phyloP scores from a whole-genome alignment of 2,797 vertebrate species.

The Falco columbarius region DNA sequence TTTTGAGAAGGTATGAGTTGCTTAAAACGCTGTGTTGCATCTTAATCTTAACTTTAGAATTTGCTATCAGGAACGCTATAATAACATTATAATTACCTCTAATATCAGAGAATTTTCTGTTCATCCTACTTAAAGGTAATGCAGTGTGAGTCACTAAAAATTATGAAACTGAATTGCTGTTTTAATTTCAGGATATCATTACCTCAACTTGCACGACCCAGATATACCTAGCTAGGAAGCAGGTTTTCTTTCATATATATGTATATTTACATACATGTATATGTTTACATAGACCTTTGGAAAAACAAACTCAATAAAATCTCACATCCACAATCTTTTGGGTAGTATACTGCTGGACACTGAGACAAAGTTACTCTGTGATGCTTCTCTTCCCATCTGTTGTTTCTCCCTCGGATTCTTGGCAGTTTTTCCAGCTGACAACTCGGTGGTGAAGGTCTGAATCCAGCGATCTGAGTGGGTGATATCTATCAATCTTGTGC shows the following conservation, averaged over 20 bases:
- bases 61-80: slow-evolving; percentile 61
- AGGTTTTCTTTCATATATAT: background rate
- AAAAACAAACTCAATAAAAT: background rate
- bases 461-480: slow-evolving; percentile 73
- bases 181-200: slow-evolving; percentile 69
- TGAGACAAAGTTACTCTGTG: background rate
- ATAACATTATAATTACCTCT: slow-evolving; percentile 74
- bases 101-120: slow-evolving; percentile 71
- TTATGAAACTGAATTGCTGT: slow-evolving; percentile 69
- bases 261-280: background rate
- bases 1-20: slow-evolving; percentile 58
- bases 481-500: slow-evolving; percentile 75
- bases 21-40: slow-evolving; percentile 38
- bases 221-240: slow-evolving; percentile 29
- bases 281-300: background rate
- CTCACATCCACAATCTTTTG: background rate
- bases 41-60: slow-evolving; percentile 53
- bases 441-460: slow-evolving; percentile 54
- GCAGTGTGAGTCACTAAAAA: slow-evolving; percentile 72
- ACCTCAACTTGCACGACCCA: slow-evolving; percentile 26
- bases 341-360: background rate
- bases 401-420: background rate
- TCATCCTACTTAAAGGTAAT: slow-evolving; percentile 72
- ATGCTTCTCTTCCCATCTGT: slow-evolving; percentile 20
- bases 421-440: slow-evolving; percentile 39